Evolutionary conservation across 2,113 vertebrate genomes (phyloP).

Genomic region (Polypterus bichir): DNA sequence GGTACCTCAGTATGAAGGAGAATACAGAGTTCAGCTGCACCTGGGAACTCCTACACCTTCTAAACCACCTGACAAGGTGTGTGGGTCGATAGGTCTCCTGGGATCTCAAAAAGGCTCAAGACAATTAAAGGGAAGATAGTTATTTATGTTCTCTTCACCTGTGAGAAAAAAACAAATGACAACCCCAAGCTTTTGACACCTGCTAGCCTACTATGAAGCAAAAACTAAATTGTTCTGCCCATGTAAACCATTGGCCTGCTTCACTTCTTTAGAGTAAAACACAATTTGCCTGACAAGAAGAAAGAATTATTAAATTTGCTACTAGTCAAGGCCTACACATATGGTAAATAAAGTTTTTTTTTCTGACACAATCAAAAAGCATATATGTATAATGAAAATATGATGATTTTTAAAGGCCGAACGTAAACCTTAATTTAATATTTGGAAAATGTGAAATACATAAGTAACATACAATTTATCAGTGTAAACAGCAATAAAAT

Average conservation of each 20-base stretch:
- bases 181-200: conserved; percentile 11
- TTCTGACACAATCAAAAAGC: too few species aligned
- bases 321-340: too few species aligned
- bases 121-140: conserved; percentile 29
- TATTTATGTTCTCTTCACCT: conserved; percentile 14
- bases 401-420: too few species aligned
- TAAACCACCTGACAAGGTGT: conserved; percentile 3
- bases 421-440: too few species aligned
- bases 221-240: conserved; percentile 5
- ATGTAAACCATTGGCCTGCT: background rate
- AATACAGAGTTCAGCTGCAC: conserved; percentile 1
- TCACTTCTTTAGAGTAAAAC: too few species aligned
- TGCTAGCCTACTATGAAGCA: conserved; percentile 18
- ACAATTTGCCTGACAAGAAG: too few species aligned
- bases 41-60: background rate
- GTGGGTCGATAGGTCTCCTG: background rate
- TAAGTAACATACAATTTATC: too few species aligned
- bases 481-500: too few species aligned
- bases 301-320: too few species aligned
- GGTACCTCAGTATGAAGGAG: conserved; percentile 2
- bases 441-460: too few species aligned
- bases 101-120: conserved; percentile 16
- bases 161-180: conserved; percentile 15
- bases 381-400: too few species aligned
- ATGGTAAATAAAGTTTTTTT: too few species aligned